Base-by-base conservation (phyloP, 1,140 invertebrate genomes). In the Goniozus legneri region DNA sequence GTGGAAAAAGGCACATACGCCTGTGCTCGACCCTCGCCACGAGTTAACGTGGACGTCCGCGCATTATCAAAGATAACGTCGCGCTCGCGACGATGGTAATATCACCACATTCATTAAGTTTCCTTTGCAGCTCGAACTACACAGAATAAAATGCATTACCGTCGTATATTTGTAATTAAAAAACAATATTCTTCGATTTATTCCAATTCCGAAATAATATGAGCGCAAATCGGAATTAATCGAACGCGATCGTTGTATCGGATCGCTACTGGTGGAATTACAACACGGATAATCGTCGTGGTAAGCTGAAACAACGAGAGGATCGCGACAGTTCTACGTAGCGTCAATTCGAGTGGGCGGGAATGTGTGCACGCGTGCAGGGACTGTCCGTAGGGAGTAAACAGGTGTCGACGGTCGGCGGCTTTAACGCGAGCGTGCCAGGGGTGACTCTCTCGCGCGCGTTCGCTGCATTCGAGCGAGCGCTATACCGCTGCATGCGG, bases 351-450 rank as follows among this genome's bases (percentile, higher is more conserved):
- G n/a, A n/a, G n/a, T n/a, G n/a, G n/a, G n/a, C n/a, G n/a, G n/a
- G n/a, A n/a, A n/a, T n/a, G n/a, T n/a, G n/a, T n/a, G n/a, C 24
- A 27, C 4, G 24, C 24, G 24, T 27, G 24, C 24, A 27, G 4
- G 4, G 24, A 27, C 24, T 27, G 24, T 27, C 24, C 1, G 49
- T 52, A 56, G 55, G 53, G 54, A 57, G 53, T 57, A 57, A 57
- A 57, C 55, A 57, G 54, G 55, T 57, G 55, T 57, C 54, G 49
- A 48, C 38, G 49, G 46, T 48, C 49, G n/a, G n/a, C n/a, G n/a
- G 49, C 39, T 14, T 42, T 48, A 52, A 57, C 49, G 56, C 54
- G 54, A 36, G 50, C 54, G 52, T 58, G 56, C 56, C 54, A 56
- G 41, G 54, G 47, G 48, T 42, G 50, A 48, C 56, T 52, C 46